These are phyloP conservation scores for Urocitellus parryii DNA, from an alignment of 2,113 vertebrate species.

Conservation along the genomic window DNA sequence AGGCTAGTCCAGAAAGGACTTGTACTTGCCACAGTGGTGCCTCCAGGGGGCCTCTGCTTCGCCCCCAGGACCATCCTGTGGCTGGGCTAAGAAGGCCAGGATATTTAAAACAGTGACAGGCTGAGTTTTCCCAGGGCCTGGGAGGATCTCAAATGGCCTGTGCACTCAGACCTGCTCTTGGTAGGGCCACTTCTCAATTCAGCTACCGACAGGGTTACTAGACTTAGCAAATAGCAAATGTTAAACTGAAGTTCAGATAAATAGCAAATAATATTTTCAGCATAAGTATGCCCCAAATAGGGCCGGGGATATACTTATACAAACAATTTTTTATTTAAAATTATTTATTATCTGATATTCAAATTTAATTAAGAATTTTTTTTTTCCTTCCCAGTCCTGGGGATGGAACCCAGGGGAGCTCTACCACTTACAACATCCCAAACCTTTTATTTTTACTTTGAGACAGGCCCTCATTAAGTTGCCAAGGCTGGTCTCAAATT, in stretches of 20 bases:
- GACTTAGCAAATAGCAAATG: not conserved
- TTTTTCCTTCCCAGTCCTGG: not conserved
- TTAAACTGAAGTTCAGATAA: constrained; percentile 44
- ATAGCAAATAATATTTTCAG: not conserved
- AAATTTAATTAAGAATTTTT: not conserved
- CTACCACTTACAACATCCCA: not conserved
- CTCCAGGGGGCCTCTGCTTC: not conserved
- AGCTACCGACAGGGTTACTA: not conserved
- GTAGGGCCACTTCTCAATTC: not conserved
- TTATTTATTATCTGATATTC: not conserved
- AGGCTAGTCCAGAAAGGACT: not conserved
- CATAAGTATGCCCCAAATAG: not conserved
- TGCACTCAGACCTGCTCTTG: not conserved
- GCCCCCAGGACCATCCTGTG: not conserved
- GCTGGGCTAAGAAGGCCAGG: not conserved
- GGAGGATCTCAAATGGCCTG: not conserved
- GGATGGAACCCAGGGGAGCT: not conserved
- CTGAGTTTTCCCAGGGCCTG: not conserved
- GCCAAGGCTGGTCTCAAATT: not conserved
- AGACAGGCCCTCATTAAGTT: not conserved
- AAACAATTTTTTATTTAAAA: not conserved
- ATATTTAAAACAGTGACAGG: not conserved
- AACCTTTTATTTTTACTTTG: not conserved
- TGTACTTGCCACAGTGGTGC: not conserved
- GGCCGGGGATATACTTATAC: not conserved